phyloP scores from a whole-genome alignment of 2,797 vertebrate species.

The Telmatherina bonti region DNA sequence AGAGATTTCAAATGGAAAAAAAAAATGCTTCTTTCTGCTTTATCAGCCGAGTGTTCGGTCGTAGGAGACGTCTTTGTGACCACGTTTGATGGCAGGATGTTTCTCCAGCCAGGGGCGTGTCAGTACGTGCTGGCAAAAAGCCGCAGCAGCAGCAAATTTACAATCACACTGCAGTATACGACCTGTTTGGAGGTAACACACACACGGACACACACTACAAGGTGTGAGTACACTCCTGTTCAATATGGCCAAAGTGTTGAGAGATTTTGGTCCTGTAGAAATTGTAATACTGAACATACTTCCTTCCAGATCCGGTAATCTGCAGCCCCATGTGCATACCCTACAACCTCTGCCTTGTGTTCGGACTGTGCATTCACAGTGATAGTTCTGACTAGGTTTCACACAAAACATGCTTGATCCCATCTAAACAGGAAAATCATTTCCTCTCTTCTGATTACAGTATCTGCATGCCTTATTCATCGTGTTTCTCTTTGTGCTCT shows the following conservation, averaged over 20 bases:
- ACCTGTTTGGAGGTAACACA: constrained; percentile 90
- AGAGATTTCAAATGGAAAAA: background rate
- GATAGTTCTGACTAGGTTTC: background rate
- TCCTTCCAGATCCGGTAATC: background rate
- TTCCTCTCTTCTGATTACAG: no score
- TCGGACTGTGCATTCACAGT: background rate
- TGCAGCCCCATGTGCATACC: background rate
- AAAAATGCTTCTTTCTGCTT: background rate
- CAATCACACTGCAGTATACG: constrained; percentile 92
- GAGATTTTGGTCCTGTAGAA: background rate
- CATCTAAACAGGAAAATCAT: background rate
- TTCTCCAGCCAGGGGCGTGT: constrained; percentile 93
- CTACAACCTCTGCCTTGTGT: background rate
- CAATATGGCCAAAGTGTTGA: background rate
- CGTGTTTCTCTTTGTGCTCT: background rate
- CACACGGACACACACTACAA: constrained; percentile 9
- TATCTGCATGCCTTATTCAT: background rate
- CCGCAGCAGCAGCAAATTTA: constrained; percentile 90
- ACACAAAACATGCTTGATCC: background rate
- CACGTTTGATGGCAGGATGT: constrained; percentile 96
- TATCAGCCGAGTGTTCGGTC: constrained; percentile 91
- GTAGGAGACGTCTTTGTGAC: constrained; percentile 93
- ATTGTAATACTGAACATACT: background rate
- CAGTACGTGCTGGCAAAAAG: constrained; percentile 96
- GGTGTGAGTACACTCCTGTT: background rate